Evolutionary conservation across 2,888 invertebrate species (phyloP), one percentile per base, ranked within the genome.

Genomic region (Busseola fusca): DNA sequence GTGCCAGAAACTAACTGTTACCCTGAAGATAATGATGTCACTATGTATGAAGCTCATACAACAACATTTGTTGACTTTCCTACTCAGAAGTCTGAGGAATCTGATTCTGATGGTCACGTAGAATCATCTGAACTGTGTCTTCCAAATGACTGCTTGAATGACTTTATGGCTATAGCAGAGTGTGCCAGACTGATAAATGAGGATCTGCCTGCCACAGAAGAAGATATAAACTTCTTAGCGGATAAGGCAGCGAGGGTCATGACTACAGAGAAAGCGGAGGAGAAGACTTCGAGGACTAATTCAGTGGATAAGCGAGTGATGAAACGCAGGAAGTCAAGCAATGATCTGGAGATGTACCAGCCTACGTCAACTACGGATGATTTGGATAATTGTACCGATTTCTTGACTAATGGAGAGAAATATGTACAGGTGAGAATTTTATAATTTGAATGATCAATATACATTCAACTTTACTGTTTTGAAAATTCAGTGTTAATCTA

Each of bases 41-140:
- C 95, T 0, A 95, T 96, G 96, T 96, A 96, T 4, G 96, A 96
- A 80, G 90, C 95, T 0, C 95, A 95, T 52, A 94, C 95, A n/a
- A 94, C 95, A 0, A 94, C 94, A 0, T 91, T 91, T 72, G 88
- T 91, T 0, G 95, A 95, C 67, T 91, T 93, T 50, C 92, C 94
- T 0, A 84, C 90, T 3, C 88, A 89, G 0, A 95, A 95, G 81
- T 92, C 90, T 10, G 94, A 95, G 0, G 96, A 96, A 77, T 95
- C 95, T 0, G 96, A 96, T 68, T 94, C 93, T 0, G 96, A 96
- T 64, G 91, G 82, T 0, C 93, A 93, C 2, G 91, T 95, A 0
- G 95, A 95, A 69, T 93, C 94, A 0, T 91, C 95, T 0, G 94
- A 94, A 64, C 75, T 95, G 0, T 95, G 95, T 87, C 89, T 96